Conservation (phyloP, 2,888 invertebrate species). For the Volucella bombylans region DNA sequence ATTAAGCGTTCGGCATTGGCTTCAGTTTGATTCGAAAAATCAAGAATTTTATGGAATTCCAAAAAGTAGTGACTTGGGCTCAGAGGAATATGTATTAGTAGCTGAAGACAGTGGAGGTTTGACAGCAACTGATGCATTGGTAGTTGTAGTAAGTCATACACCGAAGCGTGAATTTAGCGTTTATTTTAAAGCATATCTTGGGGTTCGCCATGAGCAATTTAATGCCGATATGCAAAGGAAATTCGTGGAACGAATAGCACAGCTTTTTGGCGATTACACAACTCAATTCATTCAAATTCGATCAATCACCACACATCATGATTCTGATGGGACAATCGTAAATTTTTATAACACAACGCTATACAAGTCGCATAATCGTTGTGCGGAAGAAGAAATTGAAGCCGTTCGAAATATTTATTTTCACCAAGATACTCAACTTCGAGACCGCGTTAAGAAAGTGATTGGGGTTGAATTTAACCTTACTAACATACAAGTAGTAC, state of each 20-base stretch:
- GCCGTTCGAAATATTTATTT: slow-evolving; percentile 88
- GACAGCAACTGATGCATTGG: slow-evolving; percentile 90
- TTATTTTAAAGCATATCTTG: slow-evolving; percentile 91
- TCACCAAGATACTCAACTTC: slow-evolving; percentile 84
- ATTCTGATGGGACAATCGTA: slow-evolving; percentile 86
- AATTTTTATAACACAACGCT: slow-evolving; percentile 91
- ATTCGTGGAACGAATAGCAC: slow-evolving; percentile 90
- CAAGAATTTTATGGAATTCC: slow-evolving; percentile 95
- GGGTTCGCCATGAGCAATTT: slow-evolving; percentile 87
- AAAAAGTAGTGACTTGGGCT: slow-evolving; percentile 87
- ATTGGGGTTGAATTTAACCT: slow-evolving; percentile 87
- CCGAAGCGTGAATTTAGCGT: slow-evolving; percentile 87
- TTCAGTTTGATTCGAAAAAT: slow-evolving; percentile 94
- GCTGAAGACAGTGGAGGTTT: slow-evolving; percentile 89
- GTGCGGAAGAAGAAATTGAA: slow-evolving; percentile 90
- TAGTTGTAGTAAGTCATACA: slow-evolving; percentile 88
- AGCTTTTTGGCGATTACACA: slow-evolving; percentile 89
- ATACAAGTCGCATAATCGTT: slow-evolving; percentile 83
- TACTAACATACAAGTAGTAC: slow-evolving; percentile 83
- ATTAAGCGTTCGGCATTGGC: slow-evolving; percentile 89
- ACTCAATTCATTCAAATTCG: slow-evolving; percentile 89
- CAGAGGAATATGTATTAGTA: slow-evolving; percentile 90
- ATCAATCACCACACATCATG: slow-evolving; percentile 84
- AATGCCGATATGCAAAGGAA: slow-evolving; percentile 90
- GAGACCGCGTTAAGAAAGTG: slow-evolving; percentile 84